A percentile compares a stretch with the other conserved stretches of the same genome.
Evolutionary conservation across 1,140 invertebrate genomes (phyloP).

Genomic region (Dreissena rostriformis): DNA sequence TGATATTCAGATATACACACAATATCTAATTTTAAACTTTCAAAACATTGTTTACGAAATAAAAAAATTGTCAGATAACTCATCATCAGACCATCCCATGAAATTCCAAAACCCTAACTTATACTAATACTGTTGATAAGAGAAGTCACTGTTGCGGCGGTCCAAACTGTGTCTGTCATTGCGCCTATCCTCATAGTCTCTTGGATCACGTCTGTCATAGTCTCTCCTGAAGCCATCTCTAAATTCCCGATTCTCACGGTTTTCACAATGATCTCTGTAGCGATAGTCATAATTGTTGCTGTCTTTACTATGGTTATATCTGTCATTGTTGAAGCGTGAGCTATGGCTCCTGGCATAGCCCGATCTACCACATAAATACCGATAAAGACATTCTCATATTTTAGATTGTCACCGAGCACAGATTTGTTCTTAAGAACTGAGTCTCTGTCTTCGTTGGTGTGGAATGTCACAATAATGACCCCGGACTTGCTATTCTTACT

Average conservation of each 20-base stretch:
- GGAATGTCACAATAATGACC: constrained; percentile 5
- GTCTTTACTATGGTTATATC: neutral
- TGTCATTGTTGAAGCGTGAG: too few relatives aligned
- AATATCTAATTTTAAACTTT: constrained; percentile 12
- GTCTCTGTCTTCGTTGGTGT: neutral
- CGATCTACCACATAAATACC: neutral
- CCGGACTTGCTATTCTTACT: constrained; percentile 19
- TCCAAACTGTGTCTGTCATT: too few relatives aligned
- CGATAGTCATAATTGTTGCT: neutral
- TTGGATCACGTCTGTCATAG: neutral
- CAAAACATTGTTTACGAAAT: neutral
- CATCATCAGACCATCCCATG: neutral
- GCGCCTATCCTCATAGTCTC: too few relatives aligned
- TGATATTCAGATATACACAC: constrained; percentile 8
- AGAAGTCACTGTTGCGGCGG: neutral
- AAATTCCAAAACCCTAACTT: neutral
- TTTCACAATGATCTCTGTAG: neutral
- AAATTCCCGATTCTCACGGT: neutral
- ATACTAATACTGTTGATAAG: constrained; percentile 5
- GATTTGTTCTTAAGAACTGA: constrained; percentile 5
- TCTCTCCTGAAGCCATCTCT: neutral
- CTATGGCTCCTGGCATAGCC: neutral
- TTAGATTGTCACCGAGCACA: neutral
- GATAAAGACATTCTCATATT: constrained; percentile 10
- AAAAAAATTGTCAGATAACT: constrained; percentile 7